Evolutionary conservation across 1,140 invertebrate genomes (phyloP).

Genomic region (Euura lappo): DNA sequence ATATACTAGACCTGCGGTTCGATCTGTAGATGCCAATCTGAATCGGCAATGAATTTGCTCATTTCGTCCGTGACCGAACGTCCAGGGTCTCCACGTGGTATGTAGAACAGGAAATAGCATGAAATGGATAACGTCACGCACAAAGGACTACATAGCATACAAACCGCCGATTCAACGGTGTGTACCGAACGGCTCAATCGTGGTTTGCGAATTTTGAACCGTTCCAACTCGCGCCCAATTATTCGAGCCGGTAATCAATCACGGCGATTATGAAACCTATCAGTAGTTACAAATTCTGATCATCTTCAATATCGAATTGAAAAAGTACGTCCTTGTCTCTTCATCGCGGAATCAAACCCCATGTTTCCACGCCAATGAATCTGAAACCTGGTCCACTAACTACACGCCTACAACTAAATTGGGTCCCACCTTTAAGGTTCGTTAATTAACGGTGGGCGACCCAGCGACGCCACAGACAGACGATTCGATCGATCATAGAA

Average conservation of each 20-base stretch:
- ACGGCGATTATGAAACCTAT: too few relatives aligned
- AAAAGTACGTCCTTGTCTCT: too few relatives aligned
- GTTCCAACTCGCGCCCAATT: too few relatives aligned
- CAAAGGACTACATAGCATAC: not conserved
- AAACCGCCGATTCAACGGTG: too few relatives aligned
- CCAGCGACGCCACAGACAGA: not conserved
- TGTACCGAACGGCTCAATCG: too few relatives aligned
- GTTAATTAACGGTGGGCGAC: not conserved
- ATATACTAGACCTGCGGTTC: too few relatives aligned
- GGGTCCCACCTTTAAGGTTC: not conserved
- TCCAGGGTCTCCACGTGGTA: not conserved
- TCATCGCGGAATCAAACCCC: not conserved
- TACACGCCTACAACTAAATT: not conserved
- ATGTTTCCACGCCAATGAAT: not conserved
- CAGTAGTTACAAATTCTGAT: too few relatives aligned
- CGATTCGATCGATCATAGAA: not conserved
- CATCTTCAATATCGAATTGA: too few relatives aligned
- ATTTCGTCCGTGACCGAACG: not conserved
- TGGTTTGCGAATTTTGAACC: too few relatives aligned
- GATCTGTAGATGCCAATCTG: too few relatives aligned
- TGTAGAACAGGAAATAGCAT: not conserved
- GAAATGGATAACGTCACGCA: constrained; percentile 1
- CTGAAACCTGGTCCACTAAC: not conserved
- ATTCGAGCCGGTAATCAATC: too few relatives aligned
- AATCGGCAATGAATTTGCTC: not conserved